Evolutionary conservation across 2,113 vertebrate species (phyloP), one percentile per base, ranked within the genome.

Genomic region (Gasterosteus nipponicus): DNA sequence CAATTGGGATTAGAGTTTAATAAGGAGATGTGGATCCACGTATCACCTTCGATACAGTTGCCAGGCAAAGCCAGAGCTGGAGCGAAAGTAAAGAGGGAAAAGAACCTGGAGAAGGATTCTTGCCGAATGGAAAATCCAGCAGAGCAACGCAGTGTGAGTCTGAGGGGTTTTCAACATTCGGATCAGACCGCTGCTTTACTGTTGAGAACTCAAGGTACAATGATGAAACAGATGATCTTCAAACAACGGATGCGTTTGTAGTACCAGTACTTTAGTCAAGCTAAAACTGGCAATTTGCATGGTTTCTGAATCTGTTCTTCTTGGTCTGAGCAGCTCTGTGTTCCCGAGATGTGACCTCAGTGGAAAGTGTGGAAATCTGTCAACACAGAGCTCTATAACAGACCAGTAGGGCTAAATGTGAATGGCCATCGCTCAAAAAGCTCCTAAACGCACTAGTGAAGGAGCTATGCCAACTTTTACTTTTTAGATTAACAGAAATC

Each of bases 81-180:
- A 79, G 59, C 0, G 22, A 57, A n/a, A 78, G 73, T 38, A 63
- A 76, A 62, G 38, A 80, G 75, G 47, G 83, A 70, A 66, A 60
- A 7, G 62, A 81, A 78, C 47, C 46, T 77, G 47, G 44, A 65
- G 10, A 61, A 59, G 78, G 53, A 71, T 79, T 26, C 75, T 84
- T 64, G 61, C 31, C 7, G 5, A 53, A 86, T 79, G 74, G 75
- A 91, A 87, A 90, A 82, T 83, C 77, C 53, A 60, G 73, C 57
- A 53, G 68, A 31, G 62, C 10, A 29, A 74, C 51, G 75, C 10
- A 5, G 54, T 33, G 83, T 47, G 49, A 46, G 47, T 59, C 59
- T 38, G 68, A 70, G 73, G 70, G 33, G 35, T 73, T 81, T 81
- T 77, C 26, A 62, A 22, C 75, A 75, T 77, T 78, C 53, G 29